phyloP scores from a whole-genome alignment of 2,113 vertebrate genomes.

The Xenopus laevis region DNA sequence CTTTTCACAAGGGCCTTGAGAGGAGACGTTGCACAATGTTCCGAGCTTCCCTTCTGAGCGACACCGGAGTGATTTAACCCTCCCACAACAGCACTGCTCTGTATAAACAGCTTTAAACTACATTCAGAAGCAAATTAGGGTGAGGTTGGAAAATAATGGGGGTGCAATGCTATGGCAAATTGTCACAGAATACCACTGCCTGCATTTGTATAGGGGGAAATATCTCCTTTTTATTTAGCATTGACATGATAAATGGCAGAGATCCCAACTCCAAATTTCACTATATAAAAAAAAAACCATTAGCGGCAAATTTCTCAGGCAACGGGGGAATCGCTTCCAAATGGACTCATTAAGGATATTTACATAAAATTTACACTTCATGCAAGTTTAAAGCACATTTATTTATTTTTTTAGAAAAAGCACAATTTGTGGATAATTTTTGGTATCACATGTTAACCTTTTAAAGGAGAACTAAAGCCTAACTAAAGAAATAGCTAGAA shows the following conservation, averaged over 20 bases:
- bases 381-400: slow-evolving; percentile 8
- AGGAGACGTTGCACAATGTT: background rate
- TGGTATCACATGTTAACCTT: too few species aligned
- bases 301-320: slow-evolving; percentile 34
- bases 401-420: too few species aligned
- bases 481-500: too few species aligned
- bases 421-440: too few species aligned
- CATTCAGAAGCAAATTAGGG: too few species aligned
- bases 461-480: too few species aligned
- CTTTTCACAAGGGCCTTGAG: background rate
- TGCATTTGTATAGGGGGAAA: too few species aligned
- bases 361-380: slow-evolving; percentile 36
- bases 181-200: too few species aligned
- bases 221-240: background rate
- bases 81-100: background rate
- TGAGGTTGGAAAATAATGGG: too few species aligned
- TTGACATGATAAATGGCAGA: background rate
- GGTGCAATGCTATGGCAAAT: too few species aligned
- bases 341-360: slow-evolving; percentile 35
- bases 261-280: slow-evolving; percentile 11
- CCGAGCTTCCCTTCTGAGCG: background rate
- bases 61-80: background rate
- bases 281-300: slow-evolving; percentile 22
- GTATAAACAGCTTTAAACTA: too few species aligned
- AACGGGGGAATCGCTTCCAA: slow-evolving; percentile 36